Evolutionary conservation across 37 sponge, comb jelly and placozoan species (phyloP), one percentile per base, ranked within the genome.

Genomic region (Corticium candelabrum): DNA sequence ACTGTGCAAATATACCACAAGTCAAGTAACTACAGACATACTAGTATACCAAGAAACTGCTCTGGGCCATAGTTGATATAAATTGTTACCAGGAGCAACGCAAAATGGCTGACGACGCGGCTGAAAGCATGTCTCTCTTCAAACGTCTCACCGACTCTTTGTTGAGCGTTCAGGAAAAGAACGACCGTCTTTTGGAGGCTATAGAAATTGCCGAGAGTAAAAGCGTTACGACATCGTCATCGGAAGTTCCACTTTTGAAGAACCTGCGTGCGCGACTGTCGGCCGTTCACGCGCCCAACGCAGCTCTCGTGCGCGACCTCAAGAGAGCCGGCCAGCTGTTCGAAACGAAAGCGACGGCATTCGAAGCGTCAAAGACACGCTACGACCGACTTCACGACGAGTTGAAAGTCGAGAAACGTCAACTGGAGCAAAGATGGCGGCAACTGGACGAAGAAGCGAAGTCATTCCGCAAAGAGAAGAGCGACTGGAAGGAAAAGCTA

Each of bases 251-350:
- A 7, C 27, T 91, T n/a, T 37, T 91, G 82, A 37, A 86, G 11
- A 85, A 85, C 67, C 74, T 91, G 37, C 75, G 92, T 1, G 92
- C 92, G 30, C 41, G 92, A n/a, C 69, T 91, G 41, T 85, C 88
- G 30, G 92, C 92, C 1, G 68, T 75, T 1, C 92, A 91, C 75
- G 82, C 86, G 4, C 92, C 92, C 35, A 91, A 88, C 76, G 80
- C 89, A 1, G 82, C 74, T 30, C 74, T 88, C 34, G 80, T 76
- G 39, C 82, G 88, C 78, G 89, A 88, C 74, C 84, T 91, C 30
- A 40, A 40, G 3, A 68, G 77, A n/a, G 80, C 87, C 50, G n/a
- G 33, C 78, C 82, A 74, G 21, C 38, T 80, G 30, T 85, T 88
- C 73, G 79, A 91, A 70, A 80, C 77, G 72, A 74, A 80, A 0